Conservation (phyloP, 2,113 vertebrate species). For the Mustela lutreola region DNA sequence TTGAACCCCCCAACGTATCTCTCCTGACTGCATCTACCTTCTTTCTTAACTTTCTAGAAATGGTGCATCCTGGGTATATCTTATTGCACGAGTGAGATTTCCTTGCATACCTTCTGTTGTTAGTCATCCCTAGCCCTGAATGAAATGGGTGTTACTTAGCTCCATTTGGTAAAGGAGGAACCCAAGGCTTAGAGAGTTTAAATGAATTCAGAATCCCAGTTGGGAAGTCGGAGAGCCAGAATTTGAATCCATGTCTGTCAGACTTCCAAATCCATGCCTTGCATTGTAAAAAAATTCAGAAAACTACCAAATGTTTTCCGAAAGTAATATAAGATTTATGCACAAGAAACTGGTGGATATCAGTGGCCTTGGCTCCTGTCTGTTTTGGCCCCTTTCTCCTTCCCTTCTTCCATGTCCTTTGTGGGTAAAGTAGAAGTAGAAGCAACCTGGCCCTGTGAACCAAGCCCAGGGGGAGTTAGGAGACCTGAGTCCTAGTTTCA, state of each 20-base stretch:
- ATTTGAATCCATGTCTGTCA: background rate
- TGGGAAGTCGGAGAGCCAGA: background rate
- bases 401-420: background rate
- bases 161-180: background rate
- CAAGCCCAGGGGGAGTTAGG: background rate
- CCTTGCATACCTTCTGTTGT: background rate
- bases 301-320: background rate
- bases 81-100: background rate
- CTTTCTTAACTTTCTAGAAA: background rate
- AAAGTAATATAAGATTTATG: background rate
- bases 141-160: background rate
- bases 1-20: background rate
- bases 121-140: background rate
- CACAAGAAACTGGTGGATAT: background rate
- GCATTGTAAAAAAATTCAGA: slow-evolving; percentile 2
- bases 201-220: background rate
- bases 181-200: background rate
- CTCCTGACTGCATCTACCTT: background rate
- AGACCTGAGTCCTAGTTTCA: background rate
- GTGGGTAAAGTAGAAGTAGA: background rate
- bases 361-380: background rate
- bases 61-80: background rate
- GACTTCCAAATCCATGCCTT: background rate
- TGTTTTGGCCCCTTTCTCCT: background rate
- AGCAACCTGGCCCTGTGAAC: background rate